Conservation (phyloP, 2,888 invertebrate species). For the Alsophila aescularia region DNA sequence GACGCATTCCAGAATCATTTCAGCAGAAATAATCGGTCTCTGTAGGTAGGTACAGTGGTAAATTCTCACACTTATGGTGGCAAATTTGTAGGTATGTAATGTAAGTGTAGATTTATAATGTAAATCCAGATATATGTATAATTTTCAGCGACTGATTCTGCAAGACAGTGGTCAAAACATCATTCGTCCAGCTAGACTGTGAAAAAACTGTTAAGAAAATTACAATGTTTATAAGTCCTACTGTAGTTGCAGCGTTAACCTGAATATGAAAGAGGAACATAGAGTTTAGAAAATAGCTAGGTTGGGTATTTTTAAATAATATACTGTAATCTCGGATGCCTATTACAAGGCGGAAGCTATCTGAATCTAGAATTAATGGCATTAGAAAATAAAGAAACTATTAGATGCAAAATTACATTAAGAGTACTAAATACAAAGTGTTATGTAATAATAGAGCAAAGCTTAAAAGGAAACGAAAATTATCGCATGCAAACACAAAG, state of each 20-base stretch:
- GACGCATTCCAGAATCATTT: too few species aligned
- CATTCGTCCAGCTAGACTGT: background rate
- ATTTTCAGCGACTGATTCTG: too few species aligned
- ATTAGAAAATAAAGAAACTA: background rate
- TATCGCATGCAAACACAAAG: conserved; percentile 14
- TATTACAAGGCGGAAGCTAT: too few species aligned
- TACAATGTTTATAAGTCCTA: background rate
- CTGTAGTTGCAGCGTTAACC: background rate
- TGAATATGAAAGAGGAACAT: background rate
- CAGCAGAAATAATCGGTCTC: too few species aligned
- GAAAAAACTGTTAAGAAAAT: background rate
- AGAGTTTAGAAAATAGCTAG: background rate
- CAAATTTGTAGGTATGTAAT: conserved; percentile 4
- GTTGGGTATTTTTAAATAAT: too few species aligned
- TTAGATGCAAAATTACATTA: background rate
- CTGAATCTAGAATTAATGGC: background rate
- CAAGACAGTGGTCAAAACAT: conserved; percentile 3
- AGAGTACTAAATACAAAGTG: background rate
- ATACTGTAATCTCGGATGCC: too few species aligned
- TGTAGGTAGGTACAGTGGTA: background rate
- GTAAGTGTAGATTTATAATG: conserved; percentile 12
- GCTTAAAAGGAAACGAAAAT: conserved; percentile 6
- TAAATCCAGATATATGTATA: too few species aligned
- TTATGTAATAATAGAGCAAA: background rate
- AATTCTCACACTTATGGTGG: conserved; percentile 10